A percentile compares a stretch with the other conserved stretches of the same genome.
Evolutionary conservation across 2,797 vertebrate genomes (phyloP).

Genomic region (Lepus oiostolus): DNA sequence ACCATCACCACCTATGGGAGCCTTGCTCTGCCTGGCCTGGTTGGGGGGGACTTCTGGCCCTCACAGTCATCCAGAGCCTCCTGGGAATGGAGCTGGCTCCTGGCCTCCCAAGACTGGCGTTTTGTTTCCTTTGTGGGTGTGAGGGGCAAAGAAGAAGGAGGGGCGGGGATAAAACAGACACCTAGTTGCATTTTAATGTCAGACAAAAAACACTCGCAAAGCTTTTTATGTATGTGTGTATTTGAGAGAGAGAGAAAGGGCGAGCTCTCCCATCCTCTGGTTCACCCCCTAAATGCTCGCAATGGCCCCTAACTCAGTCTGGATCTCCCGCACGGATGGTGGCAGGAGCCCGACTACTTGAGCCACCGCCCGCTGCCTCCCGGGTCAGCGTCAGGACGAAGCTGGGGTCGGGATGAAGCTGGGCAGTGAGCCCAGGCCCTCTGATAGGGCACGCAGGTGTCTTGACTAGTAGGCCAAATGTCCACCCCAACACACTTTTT

Average conservation of each 20-base stretch:
- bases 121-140: background rate
- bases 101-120: background rate
- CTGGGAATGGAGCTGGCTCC: background rate
- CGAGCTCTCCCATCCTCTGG: too few relatives aligned
- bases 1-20: background rate
- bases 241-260: too few relatives aligned
- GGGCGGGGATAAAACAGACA: background rate
- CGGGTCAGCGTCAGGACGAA: too few relatives aligned
- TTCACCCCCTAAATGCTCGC: too few relatives aligned
- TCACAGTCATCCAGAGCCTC: background rate
- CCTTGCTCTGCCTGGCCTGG: background rate
- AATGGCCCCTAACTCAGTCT: too few relatives aligned
- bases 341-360: too few relatives aligned
- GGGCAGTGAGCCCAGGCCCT: background rate
- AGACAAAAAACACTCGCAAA: background rate
- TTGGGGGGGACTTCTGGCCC: background rate
- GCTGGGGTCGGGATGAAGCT: background rate
- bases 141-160: background rate
- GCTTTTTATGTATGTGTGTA: too few relatives aligned
- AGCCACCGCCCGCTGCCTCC: too few relatives aligned
- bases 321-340: too few relatives aligned
- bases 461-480: too few relatives aligned
- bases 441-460: too few relatives aligned
- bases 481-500: too few relatives aligned
- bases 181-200: background rate